These are phyloP conservation scores for Urocyon cinereoargenteus DNA, from an alignment of 2,797 vertebrate genomes.

Conservation along the genomic window DNA sequence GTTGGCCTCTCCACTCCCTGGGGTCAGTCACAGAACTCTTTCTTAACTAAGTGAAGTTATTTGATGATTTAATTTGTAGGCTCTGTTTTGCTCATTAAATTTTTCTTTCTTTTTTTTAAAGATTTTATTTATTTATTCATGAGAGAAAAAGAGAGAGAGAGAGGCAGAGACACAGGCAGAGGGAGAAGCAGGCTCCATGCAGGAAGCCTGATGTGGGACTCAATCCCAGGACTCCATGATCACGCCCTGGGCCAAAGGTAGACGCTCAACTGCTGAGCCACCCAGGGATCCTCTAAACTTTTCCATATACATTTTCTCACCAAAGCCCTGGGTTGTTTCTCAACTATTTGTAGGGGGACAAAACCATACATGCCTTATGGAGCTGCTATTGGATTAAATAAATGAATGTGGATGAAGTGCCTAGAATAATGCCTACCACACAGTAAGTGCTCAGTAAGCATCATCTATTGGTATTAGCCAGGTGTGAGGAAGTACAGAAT, in stretches of 20 bases:
- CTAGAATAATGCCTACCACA: not conserved
- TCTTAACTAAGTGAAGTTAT: not conserved
- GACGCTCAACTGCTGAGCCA: too few relatives aligned
- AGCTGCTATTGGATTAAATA: not conserved
- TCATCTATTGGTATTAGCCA: rapidly evolving
- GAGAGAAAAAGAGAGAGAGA: too few relatives aligned
- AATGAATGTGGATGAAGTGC: rapidly evolving
- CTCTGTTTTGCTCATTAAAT: not conserved
- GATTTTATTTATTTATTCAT: too few relatives aligned
- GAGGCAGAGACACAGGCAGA: too few relatives aligned
- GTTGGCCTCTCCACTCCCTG: not conserved
- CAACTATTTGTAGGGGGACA: not conserved
- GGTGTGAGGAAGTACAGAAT: too few relatives aligned
- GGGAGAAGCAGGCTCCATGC: too few relatives aligned
- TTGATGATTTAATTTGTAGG: not conserved
- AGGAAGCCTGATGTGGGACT: too few relatives aligned
- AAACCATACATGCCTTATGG: not conserved
- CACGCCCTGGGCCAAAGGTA: too few relatives aligned
- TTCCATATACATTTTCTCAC: not conserved
- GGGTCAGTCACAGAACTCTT: not conserved
- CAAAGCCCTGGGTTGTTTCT: not conserved
- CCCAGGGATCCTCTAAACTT: not conserved
- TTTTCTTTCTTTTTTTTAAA: not conserved
- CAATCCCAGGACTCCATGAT: too few relatives aligned
- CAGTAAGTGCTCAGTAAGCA: not conserved